Percentiles rank a stretch among this genome's conserved stretches.
phyloP scores from a whole-genome alignment of 2,888 invertebrate species.

The Calameuta idolon region DNA sequence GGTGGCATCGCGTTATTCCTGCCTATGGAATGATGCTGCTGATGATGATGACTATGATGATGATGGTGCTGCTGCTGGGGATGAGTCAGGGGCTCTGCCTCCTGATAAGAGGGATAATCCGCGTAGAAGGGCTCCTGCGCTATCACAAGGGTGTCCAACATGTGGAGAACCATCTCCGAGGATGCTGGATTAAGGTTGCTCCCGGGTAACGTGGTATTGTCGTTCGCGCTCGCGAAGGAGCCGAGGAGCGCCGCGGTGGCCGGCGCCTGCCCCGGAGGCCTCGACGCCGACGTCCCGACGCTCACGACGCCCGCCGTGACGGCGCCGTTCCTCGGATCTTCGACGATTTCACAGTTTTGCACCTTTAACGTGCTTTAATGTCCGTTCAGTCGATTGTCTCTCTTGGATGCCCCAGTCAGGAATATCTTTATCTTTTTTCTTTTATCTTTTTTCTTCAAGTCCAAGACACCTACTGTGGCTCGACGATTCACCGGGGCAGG shows the following conservation, averaged over 20 bases:
- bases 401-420: neutral
- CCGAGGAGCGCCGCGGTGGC: slow-evolving; percentile 50
- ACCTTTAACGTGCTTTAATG: neutral
- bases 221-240: slow-evolving; percentile 39
- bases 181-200: slow-evolving; percentile 63
- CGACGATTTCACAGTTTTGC: slow-evolving; percentile 14
- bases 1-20: slow-evolving; percentile 48
- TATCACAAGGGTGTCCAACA: slow-evolving; percentile 73
- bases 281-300: slow-evolving; percentile 64
- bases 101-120: slow-evolving; percentile 70
- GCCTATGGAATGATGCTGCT: slow-evolving; percentile 63
- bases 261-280: slow-evolving; percentile 60
- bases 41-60: slow-evolving; percentile 51
- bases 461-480: neutral
- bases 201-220: slow-evolving; percentile 27
- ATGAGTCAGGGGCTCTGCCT: slow-evolving; percentile 53
- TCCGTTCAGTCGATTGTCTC: neutral
- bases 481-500: too few relatives aligned
- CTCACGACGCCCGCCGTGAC: slow-evolving; percentile 66
- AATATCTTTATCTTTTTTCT: neutral
- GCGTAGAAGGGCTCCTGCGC: slow-evolving; percentile 81
- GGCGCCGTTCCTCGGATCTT: slow-evolving; percentile 39
- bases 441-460: neutral
- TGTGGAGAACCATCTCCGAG: slow-evolving; percentile 81
- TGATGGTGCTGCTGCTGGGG: slow-evolving; percentile 46